Evolutionary conservation across 2,113 vertebrate species (phyloP), one percentile per base, ranked within the genome.

Genomic region (Anarrhichthys ocellatus): DNA sequence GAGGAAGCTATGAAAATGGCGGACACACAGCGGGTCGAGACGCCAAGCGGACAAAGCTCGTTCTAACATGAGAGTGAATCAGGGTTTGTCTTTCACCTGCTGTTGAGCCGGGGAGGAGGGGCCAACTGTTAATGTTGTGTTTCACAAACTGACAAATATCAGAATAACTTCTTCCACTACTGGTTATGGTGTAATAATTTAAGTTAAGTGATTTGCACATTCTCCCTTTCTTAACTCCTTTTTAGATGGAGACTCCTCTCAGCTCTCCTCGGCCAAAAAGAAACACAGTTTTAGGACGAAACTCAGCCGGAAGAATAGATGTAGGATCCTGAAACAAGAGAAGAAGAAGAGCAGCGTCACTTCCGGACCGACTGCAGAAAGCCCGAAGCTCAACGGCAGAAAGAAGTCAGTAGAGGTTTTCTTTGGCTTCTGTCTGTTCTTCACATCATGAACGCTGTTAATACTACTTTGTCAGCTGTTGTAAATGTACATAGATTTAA

Each of bases 271-370:
- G 0, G 29, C n/a, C 36, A 85, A 78, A 0, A 90, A 87, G 83
- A 92, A 80, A 32, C 32, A 18, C 0, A 81, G 69, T 22, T 8
- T 27, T 15, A 81, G 87, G 79, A 89, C 59, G 69, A 93, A 83
- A 8, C 68, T 84, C 2, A 89, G 85, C 70, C 9, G 0, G 24
- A 81, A 11, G 80, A 92, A 74, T 70, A 89, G 77, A 22, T 10
- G 56, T 22, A 59, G 18, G 44, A 9, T 76, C 7, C 66, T 56
- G 3, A 82, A 24, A 40, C 50, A 61, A 6, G 67, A 52, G 83
- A 81, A 9, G 83, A 81, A n/a, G 78, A 77, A 11, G 13, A 52
- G 46, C 44, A 38, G 24, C 24, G 0, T 15, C 6, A 1, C 56
- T 24, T 32, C 77, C 24, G 76, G 36, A 32, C 24, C 48, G 36